Base-by-base conservation (phyloP, 2,797 vertebrate genomes). In the Podarcis siculus region DNA sequence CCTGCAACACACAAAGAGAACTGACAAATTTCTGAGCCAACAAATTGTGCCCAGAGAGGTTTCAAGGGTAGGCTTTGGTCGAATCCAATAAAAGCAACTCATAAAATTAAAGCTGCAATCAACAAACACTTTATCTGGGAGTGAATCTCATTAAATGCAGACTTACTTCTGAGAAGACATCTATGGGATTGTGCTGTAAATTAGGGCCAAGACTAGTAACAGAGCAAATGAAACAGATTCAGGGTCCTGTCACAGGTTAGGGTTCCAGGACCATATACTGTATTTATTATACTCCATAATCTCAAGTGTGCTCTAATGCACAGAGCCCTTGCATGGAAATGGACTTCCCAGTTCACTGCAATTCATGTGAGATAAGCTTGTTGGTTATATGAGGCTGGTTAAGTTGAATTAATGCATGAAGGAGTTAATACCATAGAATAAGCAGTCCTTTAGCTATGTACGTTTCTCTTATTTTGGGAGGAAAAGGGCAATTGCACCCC, bases 31-130 rank as follows among this genome's bases (percentile, higher is more conserved):
- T 61, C 19, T 91, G 86, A 32, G 10, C 86, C 91, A 58, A 49
- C 92, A 83, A 80, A 61, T 2, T 72, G 19, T 91, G 81, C 27
- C 13, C 3, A 0, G 27, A 87, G 61, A 55, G 77, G n/a, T 39
- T 69, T 30, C 13, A 82, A 9, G 32, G 27, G 67, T 21, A 19
- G 58, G 25, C 5, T 45, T 80, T 66, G 13, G 32, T 9, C 90
- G 67, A 94, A 89, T 77, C 4, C 4, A 73, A 88, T 66, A 49
- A 89, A 88, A 90, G 90, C 27, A 90, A 76, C 45, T 93, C 79
- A 69, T 84, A 87, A 82, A 87, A 93, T 45, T 87, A 30, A 58
- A n/a, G 13, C 79, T 27, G 30, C 10, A 77, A 32, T 69, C 39
- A 8, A 78, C 12, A 73, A 4, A 67, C n/a, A 32, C 58, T 23